Evolutionary conservation across 2,797 vertebrate genomes (phyloP), one percentile per base, ranked within the genome.

Genomic region (Pseudochirops corinnae): DNA sequence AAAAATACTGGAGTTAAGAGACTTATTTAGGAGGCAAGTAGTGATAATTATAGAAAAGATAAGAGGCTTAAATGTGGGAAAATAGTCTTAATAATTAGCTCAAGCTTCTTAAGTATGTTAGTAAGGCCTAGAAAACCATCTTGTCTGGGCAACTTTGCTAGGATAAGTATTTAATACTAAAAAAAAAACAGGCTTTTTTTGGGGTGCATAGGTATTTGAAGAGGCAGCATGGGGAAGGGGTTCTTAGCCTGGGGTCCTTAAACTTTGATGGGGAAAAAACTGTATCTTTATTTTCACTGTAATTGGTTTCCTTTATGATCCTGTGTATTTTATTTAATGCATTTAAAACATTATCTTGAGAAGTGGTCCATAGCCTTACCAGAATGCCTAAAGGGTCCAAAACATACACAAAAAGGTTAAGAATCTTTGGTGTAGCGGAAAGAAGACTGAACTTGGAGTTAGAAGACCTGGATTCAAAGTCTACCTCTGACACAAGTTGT

Each of bases 41-140:
- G 39, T 33, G n/a, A n/a, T n/a, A 2, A 74, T 9, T 3, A 55
- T 0, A 29, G 55, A 74, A 46, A 33, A 9, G 93, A 58, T 2
- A 4, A 21, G 94, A 74, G 93, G 55, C 91, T 31, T 92, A 67
- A 93, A 92, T 87, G 91, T 96, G 91, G 91, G 93, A 50, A 91
- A 90, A 95, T 50, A 11, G 6, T 92, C 95, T 92, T 33, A 67
- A 67, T 7, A 67, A 74, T 60, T 60, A 60, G 67, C 1, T 74
- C 67, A 39, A 74, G n/a, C n/a, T 74, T n/a, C 67, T 74, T 26
- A 82, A 1, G 2, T 46, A 3, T 46, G 7, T 46, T 39, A 39
- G 18, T 82, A 46, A 46, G 39, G 39, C 39, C 74, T 46, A 82
- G 33, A 46, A 82, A 21, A 24, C 21, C 21, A 46, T 39, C 39